phyloP scores from a whole-genome alignment of 2,888 invertebrate genomes.

The Drosophila anomalata region DNA sequence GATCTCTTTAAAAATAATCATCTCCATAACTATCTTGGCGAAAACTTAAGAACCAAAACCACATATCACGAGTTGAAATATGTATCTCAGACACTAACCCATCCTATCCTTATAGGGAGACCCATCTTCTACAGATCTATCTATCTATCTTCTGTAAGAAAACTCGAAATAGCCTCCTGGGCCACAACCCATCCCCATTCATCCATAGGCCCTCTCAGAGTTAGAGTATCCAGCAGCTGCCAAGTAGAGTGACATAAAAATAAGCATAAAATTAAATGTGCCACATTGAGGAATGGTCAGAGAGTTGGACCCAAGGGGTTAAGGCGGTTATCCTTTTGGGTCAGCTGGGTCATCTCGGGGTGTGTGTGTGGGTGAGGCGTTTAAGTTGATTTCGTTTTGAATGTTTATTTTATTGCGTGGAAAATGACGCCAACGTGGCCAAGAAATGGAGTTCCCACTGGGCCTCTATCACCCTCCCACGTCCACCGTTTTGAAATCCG shows the following conservation, averaged over 20 bases:
- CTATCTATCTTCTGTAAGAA: too few relatives aligned
- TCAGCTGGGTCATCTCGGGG: slow-evolving; percentile 20
- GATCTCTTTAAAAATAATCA: too few relatives aligned
- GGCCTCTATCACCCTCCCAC: slow-evolving; percentile 6
- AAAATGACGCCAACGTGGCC: slow-evolving; percentile 83
- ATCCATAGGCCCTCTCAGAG: background rate
- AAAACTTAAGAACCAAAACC: too few relatives aligned
- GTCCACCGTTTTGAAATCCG: background rate
- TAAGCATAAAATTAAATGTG: slow-evolving; percentile 82
- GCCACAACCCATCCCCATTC: background rate
- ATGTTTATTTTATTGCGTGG: slow-evolving; percentile 83
- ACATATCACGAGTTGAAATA: too few relatives aligned
- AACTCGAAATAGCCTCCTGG: too few relatives aligned
- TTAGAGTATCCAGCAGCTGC: slow-evolving; percentile 11
- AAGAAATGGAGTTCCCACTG: slow-evolving; percentile 65
- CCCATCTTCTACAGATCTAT: too few relatives aligned
- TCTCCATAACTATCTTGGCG: too few relatives aligned
- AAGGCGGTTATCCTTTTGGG: slow-evolving; percentile 3
- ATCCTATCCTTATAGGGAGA: too few relatives aligned
- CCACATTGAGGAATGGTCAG: slow-evolving; percentile 75
- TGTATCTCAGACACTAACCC: too few relatives aligned
- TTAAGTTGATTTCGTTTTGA: slow-evolving; percentile 82
- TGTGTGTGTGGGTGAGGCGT: slow-evolving; percentile 62
- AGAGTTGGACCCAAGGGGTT: slow-evolving; percentile 25
- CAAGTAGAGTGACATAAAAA: slow-evolving; percentile 74